Evolutionary conservation across 2,888 invertebrate species (phyloP), one percentile per base, ranked within the genome.

Genomic region (Mactromeris polynyma): DNA sequence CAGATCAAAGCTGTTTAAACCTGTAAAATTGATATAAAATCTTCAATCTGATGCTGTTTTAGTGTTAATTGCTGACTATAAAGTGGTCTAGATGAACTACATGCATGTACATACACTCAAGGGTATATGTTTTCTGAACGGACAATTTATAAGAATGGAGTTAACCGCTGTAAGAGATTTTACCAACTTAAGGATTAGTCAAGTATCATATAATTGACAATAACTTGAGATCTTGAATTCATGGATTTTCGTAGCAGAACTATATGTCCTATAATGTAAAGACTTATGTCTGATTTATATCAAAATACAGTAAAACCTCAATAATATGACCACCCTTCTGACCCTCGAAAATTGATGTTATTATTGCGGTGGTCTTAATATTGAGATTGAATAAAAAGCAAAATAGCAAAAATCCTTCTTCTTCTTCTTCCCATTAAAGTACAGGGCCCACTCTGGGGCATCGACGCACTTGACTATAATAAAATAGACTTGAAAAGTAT

Each of bases 21-120:
- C 58, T 64, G 58, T 64, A 64, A 64, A 64, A 64, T 64, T 26
- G 58, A 26, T 64, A 64, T 64, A 26, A 64, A 64, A 64, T 64
- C 58, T 64, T 26, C 58, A 7, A 64, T 26, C n/a, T 64, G 58
- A 64, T 64, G n/a, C 21, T 64, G 58, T 64, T 64, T 64, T 64
- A 64, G 58, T 64, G 11, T 26, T 64, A 64, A 64, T 64, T 64
- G n/a, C 26, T n/a, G 26, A 64, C 58, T 64, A 26, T 64, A 26
- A 64, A 64, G n/a, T 26, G 58, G n/a, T 64, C 26, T 26, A 9
- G 26, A 64, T 64, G 58, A 64, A 64, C 58, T 26, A 9, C 26
- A n/a, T 64, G 11, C 26, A 26, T 64, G 58, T 26, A 26, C 58
- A 64, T 26, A 26, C n/a, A 64, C 58, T 64, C 58, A 26, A 9